Conservation (phyloP, 2,888 invertebrate genomes). For the Glaucopsyche alexis region DNA sequence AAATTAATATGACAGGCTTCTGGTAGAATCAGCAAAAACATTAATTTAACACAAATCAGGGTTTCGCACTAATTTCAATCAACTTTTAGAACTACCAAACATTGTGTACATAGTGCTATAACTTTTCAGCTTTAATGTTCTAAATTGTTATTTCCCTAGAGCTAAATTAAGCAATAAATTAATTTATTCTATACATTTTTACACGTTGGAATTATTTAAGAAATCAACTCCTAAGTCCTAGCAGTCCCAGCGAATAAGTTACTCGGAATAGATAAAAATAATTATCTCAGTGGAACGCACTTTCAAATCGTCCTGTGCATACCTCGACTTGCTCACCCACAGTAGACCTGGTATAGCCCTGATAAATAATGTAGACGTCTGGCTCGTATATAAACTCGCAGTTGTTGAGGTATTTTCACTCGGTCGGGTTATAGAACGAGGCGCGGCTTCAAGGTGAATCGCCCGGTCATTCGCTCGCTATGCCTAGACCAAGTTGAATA, state of each 20-base stretch:
- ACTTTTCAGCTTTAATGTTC: too few species aligned
- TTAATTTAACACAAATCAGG: too few species aligned
- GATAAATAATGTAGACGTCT: conserved; percentile 54
- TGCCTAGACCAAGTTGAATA: conserved; percentile 63
- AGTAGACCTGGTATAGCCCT: conserved; percentile 71
- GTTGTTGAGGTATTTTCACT: conserved; percentile 48
- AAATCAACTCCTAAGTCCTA: neutral
- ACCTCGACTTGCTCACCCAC: conserved; percentile 79
- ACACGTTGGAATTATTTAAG: neutral
- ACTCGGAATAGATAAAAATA: conserved; percentile 13
- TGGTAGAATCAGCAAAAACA: too few species aligned
- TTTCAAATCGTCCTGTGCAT: conserved; percentile 74
- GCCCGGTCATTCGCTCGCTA: conserved; percentile 68
- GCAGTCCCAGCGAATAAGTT: neutral
- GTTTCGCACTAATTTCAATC: too few species aligned
- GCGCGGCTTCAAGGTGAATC: conserved; percentile 75
- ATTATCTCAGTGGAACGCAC: conserved; percentile 60
- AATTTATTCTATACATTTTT: neutral
- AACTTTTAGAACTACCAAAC: too few species aligned
- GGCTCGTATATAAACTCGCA: conserved; percentile 49
- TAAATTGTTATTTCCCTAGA: too few species aligned
- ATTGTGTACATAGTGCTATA: too few species aligned
- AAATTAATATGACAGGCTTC: too few species aligned
- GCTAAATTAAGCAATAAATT: neutral
- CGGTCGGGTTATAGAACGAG: conserved; percentile 63